Percentiles rank a stretch among this genome's conserved stretches.
Evolutionary conservation across 2,113 vertebrate species (phyloP).

Genomic region (Raja brachyura): DNA sequence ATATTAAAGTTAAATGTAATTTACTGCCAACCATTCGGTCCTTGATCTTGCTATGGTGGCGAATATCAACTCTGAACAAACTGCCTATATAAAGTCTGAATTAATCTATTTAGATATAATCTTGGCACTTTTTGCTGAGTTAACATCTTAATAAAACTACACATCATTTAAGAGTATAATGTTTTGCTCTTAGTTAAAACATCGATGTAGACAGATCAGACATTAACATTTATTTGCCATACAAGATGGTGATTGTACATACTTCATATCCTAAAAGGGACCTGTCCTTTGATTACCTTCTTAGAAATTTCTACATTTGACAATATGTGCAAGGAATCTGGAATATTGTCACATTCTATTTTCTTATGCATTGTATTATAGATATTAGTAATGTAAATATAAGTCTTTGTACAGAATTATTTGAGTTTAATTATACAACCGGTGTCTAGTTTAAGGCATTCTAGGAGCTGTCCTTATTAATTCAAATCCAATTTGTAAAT

Average conservation of each 20-base stretch:
- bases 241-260: not conserved
- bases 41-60: not conserved
- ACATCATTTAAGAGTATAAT: not conserved
- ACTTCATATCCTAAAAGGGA: not conserved
- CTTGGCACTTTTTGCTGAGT: not conserved
- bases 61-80: not conserved
- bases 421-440: conserved; percentile 30
- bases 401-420: not conserved
- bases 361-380: not conserved
- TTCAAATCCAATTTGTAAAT: conserved; percentile 21
- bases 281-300: not conserved
- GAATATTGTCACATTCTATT: conserved; percentile 13
- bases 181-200: not conserved
- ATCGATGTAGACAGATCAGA: too few species aligned
- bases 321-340: not conserved
- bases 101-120: not conserved
- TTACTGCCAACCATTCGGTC: not conserved
- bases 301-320: conserved; percentile 5
- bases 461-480: not conserved
- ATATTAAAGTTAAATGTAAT: not conserved
- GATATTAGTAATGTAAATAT: conserved; percentile 17
- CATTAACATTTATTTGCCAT: not conserved
- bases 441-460: conserved; percentile 1
- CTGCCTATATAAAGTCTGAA: not conserved
- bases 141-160: not conserved